phyloP scores from a whole-genome alignment of 2,113 vertebrate genomes.

The Petroica traversi region DNA sequence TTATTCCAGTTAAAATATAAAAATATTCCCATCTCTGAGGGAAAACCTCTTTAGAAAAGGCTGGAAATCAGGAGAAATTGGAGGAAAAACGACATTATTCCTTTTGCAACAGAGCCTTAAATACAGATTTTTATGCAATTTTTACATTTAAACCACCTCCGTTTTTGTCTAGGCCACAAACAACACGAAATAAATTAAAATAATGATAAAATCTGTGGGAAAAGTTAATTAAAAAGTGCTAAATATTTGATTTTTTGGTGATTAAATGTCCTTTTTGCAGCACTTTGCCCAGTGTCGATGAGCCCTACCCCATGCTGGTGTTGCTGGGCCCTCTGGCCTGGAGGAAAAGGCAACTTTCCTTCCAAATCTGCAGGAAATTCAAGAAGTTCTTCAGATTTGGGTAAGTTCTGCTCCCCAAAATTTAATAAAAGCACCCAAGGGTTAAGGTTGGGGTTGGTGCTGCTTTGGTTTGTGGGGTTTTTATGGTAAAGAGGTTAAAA shows the following conservation, averaged over 20 bases:
- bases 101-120: neutral
- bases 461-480: neutral
- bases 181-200: neutral
- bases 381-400: conserved; percentile 83
- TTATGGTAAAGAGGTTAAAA: neutral
- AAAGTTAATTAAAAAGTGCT: neutral
- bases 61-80: neutral
- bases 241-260: neutral
- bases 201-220: neutral
- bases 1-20: neutral
- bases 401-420: conserved; percentile 67
- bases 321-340: conserved; percentile 85
- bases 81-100: neutral
- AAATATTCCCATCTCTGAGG: neutral
- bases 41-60: neutral
- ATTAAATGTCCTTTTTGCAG: conserved; percentile 50
- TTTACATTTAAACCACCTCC: neutral
- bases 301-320: conserved; percentile 89
- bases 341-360: conserved; percentile 85
- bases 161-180: rapidly evolving
- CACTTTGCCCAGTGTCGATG: conserved; percentile 77
- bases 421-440: neutral
- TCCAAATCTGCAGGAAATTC: conserved; percentile 86
- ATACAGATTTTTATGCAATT: neutral
- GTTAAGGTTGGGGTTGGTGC: neutral